phyloP scores from a whole-genome alignment of 2,888 invertebrate species.

The Tineola bisselliella region DNA sequence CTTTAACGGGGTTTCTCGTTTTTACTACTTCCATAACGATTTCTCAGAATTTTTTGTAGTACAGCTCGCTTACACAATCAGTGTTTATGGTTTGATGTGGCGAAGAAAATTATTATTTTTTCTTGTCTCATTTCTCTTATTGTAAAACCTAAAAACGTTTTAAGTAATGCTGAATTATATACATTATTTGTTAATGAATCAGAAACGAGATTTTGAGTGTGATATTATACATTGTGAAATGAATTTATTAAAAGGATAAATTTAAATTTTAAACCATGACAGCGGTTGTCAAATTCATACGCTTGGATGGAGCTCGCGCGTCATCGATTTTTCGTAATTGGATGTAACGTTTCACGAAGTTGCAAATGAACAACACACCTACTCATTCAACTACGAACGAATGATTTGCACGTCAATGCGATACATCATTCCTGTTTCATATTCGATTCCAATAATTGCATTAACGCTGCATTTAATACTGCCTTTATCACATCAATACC shows the following conservation, averaged over 20 bases:
- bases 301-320: conserved; percentile 35
- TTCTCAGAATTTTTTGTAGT: conserved; percentile 21
- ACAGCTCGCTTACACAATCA: conserved; percentile 23
- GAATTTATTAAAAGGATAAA: not conserved
- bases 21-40: conserved; percentile 27
- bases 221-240: not conserved
- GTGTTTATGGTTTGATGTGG: conserved; percentile 26
- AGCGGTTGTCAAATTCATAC: conserved; percentile 46
- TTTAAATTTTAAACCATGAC: conserved; percentile 26
- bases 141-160: conserved; percentile 1
- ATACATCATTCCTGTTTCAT: not conserved
- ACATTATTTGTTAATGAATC: not conserved
- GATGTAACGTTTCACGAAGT: conserved; percentile 48
- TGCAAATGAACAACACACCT: conserved; percentile 2
- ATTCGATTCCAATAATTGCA: conserved; percentile 11
- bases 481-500: not conserved
- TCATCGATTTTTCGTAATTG: conserved; percentile 57
- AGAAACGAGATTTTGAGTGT: not conserved
- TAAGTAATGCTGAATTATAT: not conserved
- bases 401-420: conserved; percentile 10
- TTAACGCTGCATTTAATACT: not conserved
- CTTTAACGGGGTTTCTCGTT: conserved; percentile 21
- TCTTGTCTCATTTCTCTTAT: conserved; percentile 12
- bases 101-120: conserved; percentile 25
- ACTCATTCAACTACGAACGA: conserved; percentile 8